Evolutionary conservation across 1,140 invertebrate genomes (phyloP).

Genomic region (Adelges cooleyi): DNA sequence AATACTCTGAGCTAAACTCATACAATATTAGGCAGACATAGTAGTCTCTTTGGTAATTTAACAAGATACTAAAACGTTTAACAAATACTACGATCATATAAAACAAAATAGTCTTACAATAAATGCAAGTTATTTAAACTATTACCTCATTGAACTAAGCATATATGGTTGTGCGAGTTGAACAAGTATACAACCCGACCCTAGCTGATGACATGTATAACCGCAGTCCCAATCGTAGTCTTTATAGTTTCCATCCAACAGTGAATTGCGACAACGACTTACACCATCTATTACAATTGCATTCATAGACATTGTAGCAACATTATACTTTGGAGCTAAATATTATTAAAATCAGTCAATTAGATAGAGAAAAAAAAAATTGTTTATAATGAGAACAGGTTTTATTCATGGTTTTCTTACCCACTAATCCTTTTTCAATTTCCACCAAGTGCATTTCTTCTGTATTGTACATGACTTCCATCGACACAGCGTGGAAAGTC

Average conservation of each 20-base stretch:
- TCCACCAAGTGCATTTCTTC: conserved; percentile 54
- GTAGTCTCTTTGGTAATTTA: too few relatives aligned
- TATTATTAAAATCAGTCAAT: conserved; percentile 39
- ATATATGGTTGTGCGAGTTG: conserved; percentile 94
- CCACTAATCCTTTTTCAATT: conserved; percentile 49
- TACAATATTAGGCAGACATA: too few relatives aligned
- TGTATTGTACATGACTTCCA: conserved; percentile 78
- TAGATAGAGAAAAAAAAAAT: too few relatives aligned
- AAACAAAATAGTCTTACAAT: too few relatives aligned
- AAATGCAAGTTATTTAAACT: too few relatives aligned
- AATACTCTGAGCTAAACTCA: too few relatives aligned
- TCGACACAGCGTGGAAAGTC: conserved; percentile 84
- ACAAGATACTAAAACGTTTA: too few relatives aligned
- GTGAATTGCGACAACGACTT: conserved; percentile 80
- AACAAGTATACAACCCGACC: conserved; percentile 85
- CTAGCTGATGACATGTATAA: conserved; percentile 97
- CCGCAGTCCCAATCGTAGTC: conserved; percentile 98
- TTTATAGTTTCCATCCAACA: conserved; percentile 87
- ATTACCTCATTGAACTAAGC: conserved; percentile 73
- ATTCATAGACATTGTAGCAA: conserved; percentile 76
- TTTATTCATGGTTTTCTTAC: too few relatives aligned
- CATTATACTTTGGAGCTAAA: conserved; percentile 77
- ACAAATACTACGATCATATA: too few relatives aligned
- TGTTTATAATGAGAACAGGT: too few relatives aligned
- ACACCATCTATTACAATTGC: conserved; percentile 88